Base-by-base conservation (phyloP, 2,113 vertebrate genomes). In the Nanorana parkeri region DNA sequence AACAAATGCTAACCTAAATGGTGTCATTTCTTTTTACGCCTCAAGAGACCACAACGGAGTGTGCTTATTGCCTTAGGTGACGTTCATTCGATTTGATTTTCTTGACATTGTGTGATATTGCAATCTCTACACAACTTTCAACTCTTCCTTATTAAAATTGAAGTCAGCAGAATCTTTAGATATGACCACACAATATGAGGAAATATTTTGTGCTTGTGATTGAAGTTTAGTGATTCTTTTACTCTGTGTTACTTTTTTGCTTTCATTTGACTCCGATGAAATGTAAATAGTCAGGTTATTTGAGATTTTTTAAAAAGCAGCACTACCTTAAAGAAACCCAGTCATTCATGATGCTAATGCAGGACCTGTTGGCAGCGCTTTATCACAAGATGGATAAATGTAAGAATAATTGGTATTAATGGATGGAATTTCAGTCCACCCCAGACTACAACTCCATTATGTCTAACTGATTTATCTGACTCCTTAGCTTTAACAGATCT, bases 21-120 rank as follows among this genome's bases (percentile, higher is more conserved):
- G 24, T 82, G 72, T 60, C 28, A 68, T 82, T 82, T 82, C 72
- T 23, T 67, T 47, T 64, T 47, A 58, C 29, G 63, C 68, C 80
- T 55, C 80, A 73, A 74, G 80, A 76, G 63, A 82, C 52, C 72
- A 68, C 51, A 67, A 21, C 63, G 60, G 21, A 75, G 47, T 68
- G 24, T 68, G 71, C 66, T 82, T 82, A n/a, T n/a, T n/a, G 61
- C 72, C 72, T 82, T 13, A 67, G 72, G 80, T 82, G 72, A 76
- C 71, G 28, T 76, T 82, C 63, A 67, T 41, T 67, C 36, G 68
- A 82, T 68, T 54, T 56, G 24, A 76, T 82, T 67, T 68, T 76
- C 71, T 68, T 83, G 80, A 83, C 80, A 83, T 83, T 83, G 71
- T 76, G 54, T 83, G 80, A 76, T 76, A 68, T 68, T 83, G 52